A percentile compares a stretch with the other conserved stretches of the same genome.
Evolutionary conservation across 2,797 vertebrate genomes (phyloP).

Genomic region (Avahi laniger): DNA sequence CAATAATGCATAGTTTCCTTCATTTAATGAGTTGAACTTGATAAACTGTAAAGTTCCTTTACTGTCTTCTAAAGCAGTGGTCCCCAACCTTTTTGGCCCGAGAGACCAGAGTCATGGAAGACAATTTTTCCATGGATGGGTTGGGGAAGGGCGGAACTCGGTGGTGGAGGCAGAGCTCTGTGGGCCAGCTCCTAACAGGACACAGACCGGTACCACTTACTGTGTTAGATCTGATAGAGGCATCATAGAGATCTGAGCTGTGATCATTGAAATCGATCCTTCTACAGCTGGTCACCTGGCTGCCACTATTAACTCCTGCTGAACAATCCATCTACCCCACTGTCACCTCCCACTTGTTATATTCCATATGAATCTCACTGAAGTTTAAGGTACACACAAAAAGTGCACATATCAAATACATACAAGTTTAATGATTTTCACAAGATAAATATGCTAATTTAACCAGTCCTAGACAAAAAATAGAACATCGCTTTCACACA

Average conservation of each 20-base stretch:
- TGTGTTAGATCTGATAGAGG: background rate
- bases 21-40: background rate
- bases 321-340: background rate
- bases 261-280: background rate
- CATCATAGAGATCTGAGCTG: background rate
- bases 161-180: too few relatives aligned
- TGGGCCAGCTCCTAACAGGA: too few relatives aligned
- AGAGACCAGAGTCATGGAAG: too few relatives aligned
- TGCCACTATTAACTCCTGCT: background rate
- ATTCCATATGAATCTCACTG: background rate
- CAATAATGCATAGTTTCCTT: background rate
- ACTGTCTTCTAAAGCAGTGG: too few relatives aligned
- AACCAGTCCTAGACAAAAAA: background rate
- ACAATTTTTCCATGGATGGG: too few relatives aligned
- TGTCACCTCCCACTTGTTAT: background rate
- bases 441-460: background rate
- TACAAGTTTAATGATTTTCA: background rate
- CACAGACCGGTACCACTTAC: background rate
- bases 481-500: background rate
- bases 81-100: too few relatives aligned
- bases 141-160: too few relatives aligned
- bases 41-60: background rate
- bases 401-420: too few relatives aligned
- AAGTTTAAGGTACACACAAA: background rate
- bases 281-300: background rate